Evolutionary conservation across 2,888 invertebrate species (phyloP).

Genomic region (Nephrotoma guestfalica): DNA sequence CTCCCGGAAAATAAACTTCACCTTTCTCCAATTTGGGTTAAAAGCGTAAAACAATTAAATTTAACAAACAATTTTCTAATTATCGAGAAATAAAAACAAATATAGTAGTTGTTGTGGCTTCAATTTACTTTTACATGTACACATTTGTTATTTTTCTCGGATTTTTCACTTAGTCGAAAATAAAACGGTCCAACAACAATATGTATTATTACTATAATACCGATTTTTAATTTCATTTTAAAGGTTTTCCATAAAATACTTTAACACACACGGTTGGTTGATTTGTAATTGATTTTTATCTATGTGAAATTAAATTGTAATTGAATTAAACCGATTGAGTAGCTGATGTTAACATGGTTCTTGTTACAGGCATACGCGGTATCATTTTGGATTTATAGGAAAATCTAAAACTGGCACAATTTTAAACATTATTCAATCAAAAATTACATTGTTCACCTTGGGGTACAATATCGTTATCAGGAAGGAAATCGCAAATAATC

Average conservation of each 20-base stretch:
- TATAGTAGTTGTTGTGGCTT: not conserved
- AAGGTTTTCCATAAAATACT: not conserved
- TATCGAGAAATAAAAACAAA: not conserved
- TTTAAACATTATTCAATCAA: not conserved
- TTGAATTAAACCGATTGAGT: not conserved
- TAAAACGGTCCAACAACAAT: not conserved
- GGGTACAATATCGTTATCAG: not conserved
- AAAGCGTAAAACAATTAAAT: not conserved
- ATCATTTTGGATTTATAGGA: too few relatives aligned
- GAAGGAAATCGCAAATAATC: not conserved
- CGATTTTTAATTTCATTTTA: not conserved
- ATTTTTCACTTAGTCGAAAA: not conserved
- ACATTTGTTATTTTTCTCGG: not conserved
- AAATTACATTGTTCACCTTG: not conserved
- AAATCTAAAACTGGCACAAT: not conserved
- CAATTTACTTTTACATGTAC: not conserved
- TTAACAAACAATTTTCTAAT: not conserved
- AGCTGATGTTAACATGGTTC: not conserved
- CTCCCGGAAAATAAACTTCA: not conserved
- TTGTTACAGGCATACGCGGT: too few relatives aligned
- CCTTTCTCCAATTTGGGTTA: not conserved
- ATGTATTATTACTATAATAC: not conserved
- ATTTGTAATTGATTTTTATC: not conserved
- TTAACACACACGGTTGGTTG: not conserved
- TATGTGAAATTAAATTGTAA: not conserved